These are phyloP conservation scores for Trilocha varians DNA, from an alignment of 2,888 invertebrate genomes.

Conservation along the genomic window DNA sequence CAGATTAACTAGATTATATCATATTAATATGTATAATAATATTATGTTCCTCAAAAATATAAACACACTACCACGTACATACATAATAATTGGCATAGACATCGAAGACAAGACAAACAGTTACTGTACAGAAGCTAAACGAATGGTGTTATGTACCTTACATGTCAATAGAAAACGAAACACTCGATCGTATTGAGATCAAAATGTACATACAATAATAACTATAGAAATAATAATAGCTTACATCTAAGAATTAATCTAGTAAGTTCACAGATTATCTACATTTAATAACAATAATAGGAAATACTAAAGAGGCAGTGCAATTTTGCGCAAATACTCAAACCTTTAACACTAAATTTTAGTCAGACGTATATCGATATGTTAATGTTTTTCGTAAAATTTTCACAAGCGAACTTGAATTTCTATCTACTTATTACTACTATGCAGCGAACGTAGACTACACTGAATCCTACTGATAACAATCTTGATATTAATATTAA, in stretches of 20 bases:
- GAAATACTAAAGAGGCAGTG: slow-evolving; percentile 66
- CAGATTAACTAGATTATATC: too few relatives aligned
- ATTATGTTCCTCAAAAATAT: too few relatives aligned
- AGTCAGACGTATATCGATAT: slow-evolving; percentile 53
- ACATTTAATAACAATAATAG: slow-evolving; percentile 23
- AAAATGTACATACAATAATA: slow-evolving; percentile 65
- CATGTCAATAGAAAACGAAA: slow-evolving; percentile 56
- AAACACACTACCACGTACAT: too few relatives aligned
- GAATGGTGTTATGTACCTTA: slow-evolving; percentile 73
- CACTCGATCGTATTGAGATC: slow-evolving; percentile 71
- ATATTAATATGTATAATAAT: too few relatives aligned
- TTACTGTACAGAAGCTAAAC: slow-evolving; percentile 64
- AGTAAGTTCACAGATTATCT: slow-evolving; percentile 23
- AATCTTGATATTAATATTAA: neutral
- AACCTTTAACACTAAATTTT: slow-evolving; percentile 31
- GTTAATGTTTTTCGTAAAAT: slow-evolving; percentile 33
- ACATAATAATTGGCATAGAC: slow-evolving; percentile 23
- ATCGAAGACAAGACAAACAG: slow-evolving; percentile 48
- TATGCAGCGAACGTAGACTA: too few relatives aligned
- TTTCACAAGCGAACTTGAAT: too few relatives aligned
- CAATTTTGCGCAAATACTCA: slow-evolving; percentile 52
- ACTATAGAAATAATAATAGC: slow-evolving; percentile 32
- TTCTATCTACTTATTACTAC: too few relatives aligned
- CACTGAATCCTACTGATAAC: too few relatives aligned
- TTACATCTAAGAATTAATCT: slow-evolving; percentile 32